These are phyloP conservation scores for Drosophila ironensis DNA, from an alignment of 1,140 invertebrate species.

Conservation along the genomic window DNA sequence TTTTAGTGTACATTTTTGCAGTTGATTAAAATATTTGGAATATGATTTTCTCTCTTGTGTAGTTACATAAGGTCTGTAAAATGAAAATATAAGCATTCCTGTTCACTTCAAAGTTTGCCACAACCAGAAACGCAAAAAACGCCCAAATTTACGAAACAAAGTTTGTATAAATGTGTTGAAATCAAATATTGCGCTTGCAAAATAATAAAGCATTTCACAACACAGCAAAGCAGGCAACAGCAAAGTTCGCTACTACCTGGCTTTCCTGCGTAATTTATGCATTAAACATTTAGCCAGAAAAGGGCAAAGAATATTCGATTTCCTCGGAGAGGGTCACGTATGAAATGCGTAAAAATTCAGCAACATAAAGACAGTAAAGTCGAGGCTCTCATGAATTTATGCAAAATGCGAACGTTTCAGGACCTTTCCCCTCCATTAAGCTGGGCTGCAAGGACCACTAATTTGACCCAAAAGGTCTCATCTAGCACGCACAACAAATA, in stretches of 20 bases:
- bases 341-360: slow-evolving; percentile 69
- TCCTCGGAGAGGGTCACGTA: slow-evolving; percentile 43
- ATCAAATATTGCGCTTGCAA: too few species aligned
- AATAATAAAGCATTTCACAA: too few species aligned
- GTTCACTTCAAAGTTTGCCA: too few species aligned
- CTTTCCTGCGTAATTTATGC: slow-evolving; percentile 49
- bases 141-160: too few species aligned
- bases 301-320: slow-evolving; percentile 28
- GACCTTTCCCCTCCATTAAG: slow-evolving; percentile 25
- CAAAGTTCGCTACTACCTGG: background rate
- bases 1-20: too few species aligned
- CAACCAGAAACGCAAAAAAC: too few species aligned
- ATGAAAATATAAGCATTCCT: too few species aligned
- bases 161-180: too few species aligned
- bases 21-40: too few species aligned
- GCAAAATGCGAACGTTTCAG: slow-evolving; percentile 45
- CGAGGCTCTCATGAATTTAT: slow-evolving; percentile 58
- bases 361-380: slow-evolving; percentile 37
- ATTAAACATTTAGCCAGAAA: slow-evolving; percentile 57
- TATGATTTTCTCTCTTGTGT: too few species aligned
- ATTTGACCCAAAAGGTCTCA: slow-evolving; percentile 46
- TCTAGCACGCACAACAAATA: slow-evolving; percentile 61
- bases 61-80: too few species aligned
- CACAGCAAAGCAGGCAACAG: too few species aligned
- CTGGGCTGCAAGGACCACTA: slow-evolving; percentile 61